Base-by-base conservation (phyloP, 1,140 invertebrate species). In the Sipha flava region DNA sequence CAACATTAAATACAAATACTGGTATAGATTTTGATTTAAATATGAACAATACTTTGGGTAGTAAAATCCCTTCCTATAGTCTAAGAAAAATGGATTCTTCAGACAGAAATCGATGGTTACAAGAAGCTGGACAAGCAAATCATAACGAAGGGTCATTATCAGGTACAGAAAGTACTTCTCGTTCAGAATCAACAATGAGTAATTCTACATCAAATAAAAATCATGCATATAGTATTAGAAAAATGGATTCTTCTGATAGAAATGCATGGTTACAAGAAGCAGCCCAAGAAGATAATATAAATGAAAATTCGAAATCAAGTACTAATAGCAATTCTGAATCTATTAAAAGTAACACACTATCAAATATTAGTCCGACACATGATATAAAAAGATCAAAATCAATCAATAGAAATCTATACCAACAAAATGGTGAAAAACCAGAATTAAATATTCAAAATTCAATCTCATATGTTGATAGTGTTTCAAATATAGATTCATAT, bases 81-180 rank as follows among this genome's bases (percentile, higher is more conserved):
- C 45, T 80, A 59, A 40, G 79, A 31, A 75, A 80, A 81, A 81
- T 80, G 54, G 79, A 81, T 40, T 80, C 81, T n/a, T 49, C 47
- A 12, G 70, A 80, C 2, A 70, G 52, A 47, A 54, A 59, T 29
- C 79, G 54, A 43, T 80, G 79, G 79, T 64, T 80, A 62, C 18
- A 80, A 45, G 73, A 81, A 59, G 54, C 68, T 21, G 37, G 21
- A 6, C 49, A 26, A 34, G 23, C 66, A 2, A 21, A 18, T 47
- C 26, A 66, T n/a, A 45, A 21, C 16, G 62, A 79, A 9, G 77
- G 18, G 1, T 23, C 34, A 26, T 26, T 31, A 4, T 70, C 79
- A 12, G 14, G 26, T 43, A 3, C 45, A 12, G 72, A 75, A 16
- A 75, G 72, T 57, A 75, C 9, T 49, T 75, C 72, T 3, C 40